phyloP scores from a whole-genome alignment of 1,140 invertebrate species.

The Leptinotarsa lineolata region DNA sequence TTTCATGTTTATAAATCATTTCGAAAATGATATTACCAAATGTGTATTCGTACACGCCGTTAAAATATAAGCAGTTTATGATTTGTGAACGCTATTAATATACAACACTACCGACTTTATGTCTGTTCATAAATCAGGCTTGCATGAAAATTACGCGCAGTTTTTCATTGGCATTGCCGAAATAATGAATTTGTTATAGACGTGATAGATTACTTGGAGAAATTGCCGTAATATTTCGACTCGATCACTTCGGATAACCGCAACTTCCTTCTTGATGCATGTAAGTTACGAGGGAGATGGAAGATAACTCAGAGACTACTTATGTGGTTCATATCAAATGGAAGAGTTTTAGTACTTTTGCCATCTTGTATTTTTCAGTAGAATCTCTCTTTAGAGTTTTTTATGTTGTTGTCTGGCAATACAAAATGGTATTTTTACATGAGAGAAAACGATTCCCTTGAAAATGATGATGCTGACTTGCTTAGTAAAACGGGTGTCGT shows the following conservation, averaged over 20 bases:
- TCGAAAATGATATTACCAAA: background rate
- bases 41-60: background rate
- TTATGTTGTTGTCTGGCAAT: no score
- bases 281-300: no score
- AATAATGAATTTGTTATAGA: constrained; percentile 9
- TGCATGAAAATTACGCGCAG: constrained; percentile 3
- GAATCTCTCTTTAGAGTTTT: no score
- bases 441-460: no score
- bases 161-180: constrained; percentile 4
- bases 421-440: no score
- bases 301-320: no score
- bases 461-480: no score
- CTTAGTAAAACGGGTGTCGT: no score
- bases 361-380: no score
- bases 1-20: background rate
- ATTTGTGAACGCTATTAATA: constrained; percentile 18
- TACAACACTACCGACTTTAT: constrained; percentile 12
- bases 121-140: constrained; percentile 4
- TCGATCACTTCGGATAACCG: background rate
- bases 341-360: no score
- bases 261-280: background rate
- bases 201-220: constrained; percentile 2
- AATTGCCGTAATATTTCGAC: background rate
- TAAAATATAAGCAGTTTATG: constrained; percentile 17
- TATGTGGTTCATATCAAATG: no score